These are phyloP conservation scores for Danaus melanippus DNA, from an alignment of 1,140 invertebrate species.

Conservation along the genomic window DNA sequence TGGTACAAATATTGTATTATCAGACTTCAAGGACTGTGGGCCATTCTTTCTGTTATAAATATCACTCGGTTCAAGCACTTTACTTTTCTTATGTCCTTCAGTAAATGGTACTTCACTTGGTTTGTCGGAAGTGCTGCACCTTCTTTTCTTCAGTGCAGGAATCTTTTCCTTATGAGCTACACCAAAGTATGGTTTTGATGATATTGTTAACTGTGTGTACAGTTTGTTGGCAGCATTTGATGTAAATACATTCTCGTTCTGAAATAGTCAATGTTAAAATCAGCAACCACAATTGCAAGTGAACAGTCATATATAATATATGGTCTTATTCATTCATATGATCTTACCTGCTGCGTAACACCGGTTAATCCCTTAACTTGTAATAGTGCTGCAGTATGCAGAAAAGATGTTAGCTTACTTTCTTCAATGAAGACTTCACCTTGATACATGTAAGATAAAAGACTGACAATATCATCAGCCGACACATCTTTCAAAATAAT, in stretches of 20 bases:
- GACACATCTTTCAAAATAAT: conserved; percentile 84
- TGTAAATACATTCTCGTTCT: conserved; percentile 58
- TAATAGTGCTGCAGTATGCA: conserved; percentile 81
- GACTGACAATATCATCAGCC: conserved; percentile 76
- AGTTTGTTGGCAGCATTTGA: conserved; percentile 59
- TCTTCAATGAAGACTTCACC: conserved; percentile 83
- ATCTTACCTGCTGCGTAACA: conserved; percentile 55
- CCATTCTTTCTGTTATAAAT: conserved; percentile 50
- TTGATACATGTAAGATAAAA: conserved; percentile 85
- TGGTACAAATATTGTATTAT: conserved; percentile 32
- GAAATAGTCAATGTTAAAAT: conserved; percentile 21
- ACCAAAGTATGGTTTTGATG: conserved; percentile 46
- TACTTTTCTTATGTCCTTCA: conserved; percentile 50
- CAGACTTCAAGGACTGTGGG: conserved; percentile 35
- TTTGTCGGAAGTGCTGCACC: conserved; percentile 63
- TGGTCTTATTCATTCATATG: conserved; percentile 1
- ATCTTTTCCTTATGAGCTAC: conserved; percentile 50
- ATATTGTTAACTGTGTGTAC: conserved; percentile 63
- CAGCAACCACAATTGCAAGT: conserved; percentile 8
- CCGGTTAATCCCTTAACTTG: conserved; percentile 80
- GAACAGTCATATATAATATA: conserved; percentile 2
- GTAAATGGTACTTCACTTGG: conserved; percentile 47
- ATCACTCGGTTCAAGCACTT: conserved; percentile 53
- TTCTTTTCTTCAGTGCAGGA: conserved; percentile 54
- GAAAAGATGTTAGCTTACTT: conserved; percentile 79